Base-by-base conservation (phyloP, 2,797 vertebrate genomes). In the Chelonia mydas region DNA sequence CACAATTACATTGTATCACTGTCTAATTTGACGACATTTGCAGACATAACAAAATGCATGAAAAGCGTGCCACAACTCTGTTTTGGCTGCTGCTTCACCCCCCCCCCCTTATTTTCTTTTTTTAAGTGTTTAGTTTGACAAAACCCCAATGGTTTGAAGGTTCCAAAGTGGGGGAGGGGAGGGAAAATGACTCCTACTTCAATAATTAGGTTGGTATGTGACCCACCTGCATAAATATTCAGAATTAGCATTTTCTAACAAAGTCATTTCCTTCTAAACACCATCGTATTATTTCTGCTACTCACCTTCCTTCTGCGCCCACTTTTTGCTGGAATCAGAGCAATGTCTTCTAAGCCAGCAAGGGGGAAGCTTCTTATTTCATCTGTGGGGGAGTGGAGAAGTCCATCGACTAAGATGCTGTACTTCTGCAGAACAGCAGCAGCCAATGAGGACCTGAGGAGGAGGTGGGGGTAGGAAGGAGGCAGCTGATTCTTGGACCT, bases 391-490 rank as follows among this genome's bases (percentile, higher is more conserved):
- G 59, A 33, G 91, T 51, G 11, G 51, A 15, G 21, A 12, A 68
- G 86, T 81, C 47, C 61, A 83, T 28, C 50, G 50, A 31, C 49
- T 65, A 47, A 37, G 74, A 76, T 55, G 83, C 90, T 78, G 91
- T 59, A 89, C n/a, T 27, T 5, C 92, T 5, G 55, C 11, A 4
- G 91, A 9, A 6, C 2, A 11, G 19, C 16, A 53, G 81, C 86
- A 54, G 92, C 97, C 97, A 95, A 94, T 96, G 91, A 93, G 55
- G 82, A 61, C 53, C 0, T 12, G 45, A 80, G 88, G 81, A 5
- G 50, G 93, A 5, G 83, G 53, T 3, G 17, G 21, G 51, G 5
- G 3, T 51, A 51, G 89, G 83, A 68, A 61, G 83, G 61, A 84
- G 61, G 45, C 83, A 72, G 83, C 61, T 72, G 61, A 49, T 53